Conservation (phyloP, 2,113 vertebrate genomes). For the Sarotherodon lohbergeri region DNA sequence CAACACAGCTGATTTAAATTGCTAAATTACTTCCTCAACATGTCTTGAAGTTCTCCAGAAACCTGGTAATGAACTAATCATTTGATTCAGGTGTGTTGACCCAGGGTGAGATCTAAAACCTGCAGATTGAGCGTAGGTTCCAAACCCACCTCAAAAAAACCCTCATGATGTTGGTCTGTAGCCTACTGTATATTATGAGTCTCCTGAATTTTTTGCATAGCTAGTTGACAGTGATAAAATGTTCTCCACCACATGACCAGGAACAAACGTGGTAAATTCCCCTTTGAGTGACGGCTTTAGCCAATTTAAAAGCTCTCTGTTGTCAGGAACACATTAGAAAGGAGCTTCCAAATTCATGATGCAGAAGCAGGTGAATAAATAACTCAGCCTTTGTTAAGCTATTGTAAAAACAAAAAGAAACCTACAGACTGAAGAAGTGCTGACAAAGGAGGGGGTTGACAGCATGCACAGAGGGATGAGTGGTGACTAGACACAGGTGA, state of each 20-base stretch:
- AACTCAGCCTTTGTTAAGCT: neutral
- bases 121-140: neutral
- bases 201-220: fast-evolving
- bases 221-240: neutral
- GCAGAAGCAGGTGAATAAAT: neutral
- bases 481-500: neutral
- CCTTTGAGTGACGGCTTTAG: neutral
- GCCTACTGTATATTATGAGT: neutral
- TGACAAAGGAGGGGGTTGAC: neutral
- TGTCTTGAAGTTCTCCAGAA: no score
- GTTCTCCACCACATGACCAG: neutral
- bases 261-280: neutral
- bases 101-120: neutral
- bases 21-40: no score
- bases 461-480: neutral
- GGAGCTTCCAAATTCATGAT: neutral
- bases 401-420: neutral
- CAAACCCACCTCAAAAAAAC: fast-evolving
- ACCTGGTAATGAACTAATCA: no score
- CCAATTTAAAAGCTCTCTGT: neutral
- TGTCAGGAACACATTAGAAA: neutral
- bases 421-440: neutral
- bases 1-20: no score
- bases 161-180: neutral
- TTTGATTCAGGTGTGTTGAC: neutral